Evolutionary conservation across 2,888 invertebrate species (phyloP).

Genomic region (Folsomia manolachei): DNA sequence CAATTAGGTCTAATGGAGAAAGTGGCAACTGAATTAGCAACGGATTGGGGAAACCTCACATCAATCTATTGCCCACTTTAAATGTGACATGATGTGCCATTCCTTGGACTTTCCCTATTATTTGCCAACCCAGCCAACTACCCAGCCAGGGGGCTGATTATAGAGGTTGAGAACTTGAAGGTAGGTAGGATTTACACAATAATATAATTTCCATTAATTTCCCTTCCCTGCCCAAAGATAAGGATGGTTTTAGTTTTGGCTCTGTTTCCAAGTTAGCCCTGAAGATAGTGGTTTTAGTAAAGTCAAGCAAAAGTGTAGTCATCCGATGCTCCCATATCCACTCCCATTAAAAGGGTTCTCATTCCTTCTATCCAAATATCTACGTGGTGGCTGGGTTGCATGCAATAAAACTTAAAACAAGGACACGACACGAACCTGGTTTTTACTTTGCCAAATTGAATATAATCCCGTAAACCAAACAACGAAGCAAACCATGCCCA

Average conservation of each 20-base stretch:
- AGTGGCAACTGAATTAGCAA: not conserved
- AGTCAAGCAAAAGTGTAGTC: no score
- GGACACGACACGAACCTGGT: conserved; percentile 2
- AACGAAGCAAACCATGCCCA: not conserved
- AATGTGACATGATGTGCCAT: not conserved
- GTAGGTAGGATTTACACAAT: not conserved
- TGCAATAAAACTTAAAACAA: conserved; percentile 17
- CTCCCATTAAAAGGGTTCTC: not conserved
- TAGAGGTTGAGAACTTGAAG: not conserved
- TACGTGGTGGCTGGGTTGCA: not conserved
- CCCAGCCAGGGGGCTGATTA: not conserved
- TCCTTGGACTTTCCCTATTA: not conserved
- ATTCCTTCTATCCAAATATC: not conserved
- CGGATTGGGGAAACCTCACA: no score
- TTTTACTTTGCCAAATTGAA: conserved; percentile 18
- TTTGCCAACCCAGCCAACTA: no score
- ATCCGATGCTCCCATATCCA: not conserved
- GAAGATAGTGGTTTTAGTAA: no score
- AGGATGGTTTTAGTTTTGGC: not conserved
- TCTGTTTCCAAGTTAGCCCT: not conserved
- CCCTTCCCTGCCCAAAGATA: not conserved
- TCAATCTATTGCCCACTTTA: no score
- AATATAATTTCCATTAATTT: not conserved
- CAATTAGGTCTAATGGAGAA: not conserved
- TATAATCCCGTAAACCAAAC: conserved; percentile 14